Evolutionary conservation across 2,113 vertebrate species (phyloP).

Genomic region (Callopanchax toddi): DNA sequence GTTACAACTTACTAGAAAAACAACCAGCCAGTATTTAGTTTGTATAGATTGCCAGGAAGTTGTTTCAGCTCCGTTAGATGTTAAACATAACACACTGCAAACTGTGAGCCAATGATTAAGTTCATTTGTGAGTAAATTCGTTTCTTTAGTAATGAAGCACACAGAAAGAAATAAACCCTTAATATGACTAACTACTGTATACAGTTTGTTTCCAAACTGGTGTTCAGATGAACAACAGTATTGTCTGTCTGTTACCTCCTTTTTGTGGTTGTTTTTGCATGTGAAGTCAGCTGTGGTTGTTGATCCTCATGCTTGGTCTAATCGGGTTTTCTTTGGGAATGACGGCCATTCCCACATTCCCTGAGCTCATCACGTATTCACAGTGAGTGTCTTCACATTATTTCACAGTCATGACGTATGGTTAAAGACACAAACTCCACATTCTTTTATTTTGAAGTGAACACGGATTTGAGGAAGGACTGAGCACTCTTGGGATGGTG

Average conservation of each 20-base stretch:
- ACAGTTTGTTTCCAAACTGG: too few species aligned
- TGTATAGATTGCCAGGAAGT: too few species aligned
- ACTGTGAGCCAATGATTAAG: too few species aligned
- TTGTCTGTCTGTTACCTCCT: neutral
- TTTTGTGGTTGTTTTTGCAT: slow-evolving; percentile 26
- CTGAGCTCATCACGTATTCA: slow-evolving; percentile 88
- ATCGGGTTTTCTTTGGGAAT: slow-evolving; percentile 89
- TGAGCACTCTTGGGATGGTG: slow-evolving; percentile 79
- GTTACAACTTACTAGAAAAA: too few species aligned
- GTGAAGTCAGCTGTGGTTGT: slow-evolving; percentile 91
- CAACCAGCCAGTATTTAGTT: too few species aligned
- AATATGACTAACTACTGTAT: too few species aligned
- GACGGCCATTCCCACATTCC: slow-evolving; percentile 87
- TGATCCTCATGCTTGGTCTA: slow-evolving; percentile 85
- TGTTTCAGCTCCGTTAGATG: too few species aligned
- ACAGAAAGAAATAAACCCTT: too few species aligned
- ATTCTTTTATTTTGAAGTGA: slow-evolving; percentile 59
- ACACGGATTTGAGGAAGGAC: slow-evolving; percentile 76
- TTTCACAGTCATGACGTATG: neutral
- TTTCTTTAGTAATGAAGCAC: too few species aligned
- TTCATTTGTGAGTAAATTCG: too few species aligned
- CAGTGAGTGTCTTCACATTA: slow-evolving; percentile 83
- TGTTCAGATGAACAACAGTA: too few species aligned
- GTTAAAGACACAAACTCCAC: neutral
- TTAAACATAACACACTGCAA: too few species aligned